Base-by-base conservation (phyloP, 2,888 invertebrate genomes). In the Ariolimax columbianus region DNA sequence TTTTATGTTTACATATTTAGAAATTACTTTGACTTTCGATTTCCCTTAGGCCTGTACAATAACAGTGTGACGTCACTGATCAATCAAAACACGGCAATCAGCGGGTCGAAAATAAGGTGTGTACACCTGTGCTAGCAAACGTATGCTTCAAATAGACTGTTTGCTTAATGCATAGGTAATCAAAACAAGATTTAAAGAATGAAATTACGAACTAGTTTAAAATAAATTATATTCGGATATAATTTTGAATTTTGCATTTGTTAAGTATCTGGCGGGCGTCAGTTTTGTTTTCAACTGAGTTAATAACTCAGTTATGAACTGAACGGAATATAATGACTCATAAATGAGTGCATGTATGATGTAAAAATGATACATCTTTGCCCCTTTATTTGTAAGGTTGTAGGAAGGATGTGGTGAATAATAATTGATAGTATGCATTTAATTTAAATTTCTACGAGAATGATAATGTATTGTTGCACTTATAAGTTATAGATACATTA, bases 51-150 rank as follows among this genome's bases (percentile, higher is more conserved):
- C 23, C 23, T 51, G 51, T 11, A 51, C 17, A 38, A 38, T 26
- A 40, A 40, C 23, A 26, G n/a, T 75, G 36, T 51, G 75, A 75
- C 75, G 75, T 75, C 75, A 75, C 40, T 38, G 73, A n/a, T 73
- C 43, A 19, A 40, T 38, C 70, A 17, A 36, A 70, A 30, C 36
- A 73, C 73, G 75, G 75, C 51, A 47, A 51, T 51, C 51, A 36
- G 36, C 75, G 51, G 75, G 75, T 75, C 75, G 75, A 75, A 75
- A 11, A 75, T 43, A 51, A 75, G 75, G 75, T 33, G 75, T 78
- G 78, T 38, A 33, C 38, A 0, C 77, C 51, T 7, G 77, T 40
- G n/a, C 26, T 63, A 7, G n/a, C 11, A 55, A 55, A 23, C 23
- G 23, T 55, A 19, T 63, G 2, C n/a, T 26, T 26, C n/a, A 63